These are phyloP conservation scores for Drosophila colorata DNA, from an alignment of 2,888 invertebrate genomes.

Conservation along the genomic window DNA sequence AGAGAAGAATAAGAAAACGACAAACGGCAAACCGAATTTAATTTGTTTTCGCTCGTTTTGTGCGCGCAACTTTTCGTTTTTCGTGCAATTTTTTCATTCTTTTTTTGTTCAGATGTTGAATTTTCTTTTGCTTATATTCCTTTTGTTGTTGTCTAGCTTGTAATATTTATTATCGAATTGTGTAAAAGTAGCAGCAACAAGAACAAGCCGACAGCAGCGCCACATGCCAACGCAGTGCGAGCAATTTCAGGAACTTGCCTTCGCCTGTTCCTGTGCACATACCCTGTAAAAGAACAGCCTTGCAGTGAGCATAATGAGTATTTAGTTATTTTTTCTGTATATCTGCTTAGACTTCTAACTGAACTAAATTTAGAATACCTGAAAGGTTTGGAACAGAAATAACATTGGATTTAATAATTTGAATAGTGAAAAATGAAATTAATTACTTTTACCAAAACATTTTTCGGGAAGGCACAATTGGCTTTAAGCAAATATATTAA, in stretches of 20 bases:
- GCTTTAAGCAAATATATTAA: too few relatives aligned
- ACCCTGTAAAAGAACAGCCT: constrained; percentile 18
- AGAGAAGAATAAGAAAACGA: constrained; percentile 53
- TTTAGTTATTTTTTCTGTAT: neutral
- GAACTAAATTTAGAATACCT: too few relatives aligned
- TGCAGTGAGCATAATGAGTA: too few relatives aligned
- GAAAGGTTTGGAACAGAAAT: too few relatives aligned
- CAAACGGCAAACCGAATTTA: constrained; percentile 75
- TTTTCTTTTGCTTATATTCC: constrained; percentile 19
- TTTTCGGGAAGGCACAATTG: too few relatives aligned
- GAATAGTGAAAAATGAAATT: too few relatives aligned
- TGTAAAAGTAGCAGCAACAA: constrained; percentile 47
- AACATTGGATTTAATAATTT: too few relatives aligned
- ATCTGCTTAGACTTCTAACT: neutral
- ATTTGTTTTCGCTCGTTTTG: constrained; percentile 79
- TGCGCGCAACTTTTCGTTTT: constrained; percentile 65
- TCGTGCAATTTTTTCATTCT: constrained; percentile 27
- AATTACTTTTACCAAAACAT: too few relatives aligned
- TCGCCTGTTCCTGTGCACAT: constrained; percentile 28
- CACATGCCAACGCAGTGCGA: constrained; percentile 68
- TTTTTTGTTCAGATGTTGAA: constrained; percentile 29
- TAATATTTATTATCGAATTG: constrained; percentile 81
- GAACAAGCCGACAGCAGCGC: constrained; percentile 14
- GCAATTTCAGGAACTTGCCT: constrained; percentile 66
- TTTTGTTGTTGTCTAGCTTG: constrained; percentile 75